phyloP scores from a whole-genome alignment of 2,113 vertebrate genomes.

The Australoheros scitulus region DNA sequence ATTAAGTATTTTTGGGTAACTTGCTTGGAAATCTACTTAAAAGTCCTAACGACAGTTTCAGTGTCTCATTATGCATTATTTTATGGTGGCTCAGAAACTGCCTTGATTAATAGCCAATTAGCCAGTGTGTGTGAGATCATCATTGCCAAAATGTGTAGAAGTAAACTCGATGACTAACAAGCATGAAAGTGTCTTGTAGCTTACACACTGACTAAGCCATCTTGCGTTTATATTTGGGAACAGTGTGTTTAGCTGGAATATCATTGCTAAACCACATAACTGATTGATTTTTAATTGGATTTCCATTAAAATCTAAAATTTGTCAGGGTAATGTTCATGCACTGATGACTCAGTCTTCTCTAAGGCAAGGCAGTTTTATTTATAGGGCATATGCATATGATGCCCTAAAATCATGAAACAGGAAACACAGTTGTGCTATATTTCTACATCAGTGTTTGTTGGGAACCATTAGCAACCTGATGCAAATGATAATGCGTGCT shows the following conservation, averaged over 20 bases:
- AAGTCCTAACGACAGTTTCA: constrained; percentile 4
- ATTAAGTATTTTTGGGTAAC: constrained; percentile 32
- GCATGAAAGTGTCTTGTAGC: not conserved
- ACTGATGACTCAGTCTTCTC: not conserved
- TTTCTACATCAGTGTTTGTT: not conserved
- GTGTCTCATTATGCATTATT: constrained; percentile 15
- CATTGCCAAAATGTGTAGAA: constrained; percentile 33
- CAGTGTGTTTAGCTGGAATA: not conserved
- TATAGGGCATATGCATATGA: not conserved
- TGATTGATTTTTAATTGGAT: not conserved
- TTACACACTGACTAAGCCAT: not conserved
- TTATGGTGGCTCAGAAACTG: constrained; percentile 8
- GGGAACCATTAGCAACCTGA: not conserved
- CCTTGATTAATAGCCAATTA: constrained; percentile 36
- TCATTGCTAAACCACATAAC: not conserved
- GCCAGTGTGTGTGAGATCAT: constrained; percentile 34
- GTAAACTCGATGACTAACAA: constrained; percentile 41
- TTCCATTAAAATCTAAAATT: not conserved
- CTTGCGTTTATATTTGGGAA: not conserved
- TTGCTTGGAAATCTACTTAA: constrained; percentile 23
- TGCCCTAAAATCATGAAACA: not conserved
- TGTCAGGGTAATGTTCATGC: not conserved
- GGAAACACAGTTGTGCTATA: not conserved
- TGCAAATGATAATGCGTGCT: not conserved
- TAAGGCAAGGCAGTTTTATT: not conserved